Percentiles rank a stretch among this genome's conserved stretches.
Evolutionary conservation across 2,888 invertebrate genomes (phyloP).

Genomic region (Rhagium mordax): DNA sequence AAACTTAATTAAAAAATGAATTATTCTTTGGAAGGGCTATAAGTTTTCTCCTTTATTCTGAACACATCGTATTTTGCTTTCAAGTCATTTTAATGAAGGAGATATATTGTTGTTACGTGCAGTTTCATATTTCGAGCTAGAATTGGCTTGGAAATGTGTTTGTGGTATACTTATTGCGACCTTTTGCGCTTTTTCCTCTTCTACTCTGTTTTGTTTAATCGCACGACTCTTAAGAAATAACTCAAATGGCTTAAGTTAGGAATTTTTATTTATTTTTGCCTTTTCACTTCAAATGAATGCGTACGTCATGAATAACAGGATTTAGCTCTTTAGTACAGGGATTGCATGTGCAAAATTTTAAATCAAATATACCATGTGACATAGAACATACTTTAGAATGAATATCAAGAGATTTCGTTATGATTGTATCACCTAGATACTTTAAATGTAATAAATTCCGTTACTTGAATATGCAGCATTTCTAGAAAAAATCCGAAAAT

Average conservation of each 20-base stretch:
- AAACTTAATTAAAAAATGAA: conserved; percentile 37
- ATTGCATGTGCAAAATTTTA: neutral
- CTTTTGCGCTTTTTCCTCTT: neutral
- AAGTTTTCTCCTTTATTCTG: conserved; percentile 27
- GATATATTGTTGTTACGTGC: conserved; percentile 32
- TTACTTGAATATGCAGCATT: too few relatives aligned
- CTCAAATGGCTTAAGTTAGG: neutral
- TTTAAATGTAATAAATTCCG: too few relatives aligned
- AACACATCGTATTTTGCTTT: conserved; percentile 34
- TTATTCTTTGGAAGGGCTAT: conserved; percentile 15
- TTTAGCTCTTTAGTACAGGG: neutral
- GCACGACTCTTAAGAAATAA: neutral
- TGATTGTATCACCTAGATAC: too few relatives aligned
- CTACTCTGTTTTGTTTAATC: neutral
- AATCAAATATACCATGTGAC: too few relatives aligned
- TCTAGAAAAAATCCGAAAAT: too few relatives aligned
- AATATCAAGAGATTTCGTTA: too few relatives aligned
- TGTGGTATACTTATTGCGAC: neutral
- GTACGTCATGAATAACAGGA: neutral
- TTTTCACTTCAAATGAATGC: neutral
- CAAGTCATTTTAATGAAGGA: conserved; percentile 29
- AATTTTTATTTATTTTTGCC: neutral
- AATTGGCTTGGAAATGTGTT: neutral
- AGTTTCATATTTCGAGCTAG: conserved; percentile 19
- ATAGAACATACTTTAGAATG: too few relatives aligned